These are phyloP conservation scores for Odontamblyopus rebecca DNA, from an alignment of 2,797 vertebrate species.

Conservation along the genomic window DNA sequence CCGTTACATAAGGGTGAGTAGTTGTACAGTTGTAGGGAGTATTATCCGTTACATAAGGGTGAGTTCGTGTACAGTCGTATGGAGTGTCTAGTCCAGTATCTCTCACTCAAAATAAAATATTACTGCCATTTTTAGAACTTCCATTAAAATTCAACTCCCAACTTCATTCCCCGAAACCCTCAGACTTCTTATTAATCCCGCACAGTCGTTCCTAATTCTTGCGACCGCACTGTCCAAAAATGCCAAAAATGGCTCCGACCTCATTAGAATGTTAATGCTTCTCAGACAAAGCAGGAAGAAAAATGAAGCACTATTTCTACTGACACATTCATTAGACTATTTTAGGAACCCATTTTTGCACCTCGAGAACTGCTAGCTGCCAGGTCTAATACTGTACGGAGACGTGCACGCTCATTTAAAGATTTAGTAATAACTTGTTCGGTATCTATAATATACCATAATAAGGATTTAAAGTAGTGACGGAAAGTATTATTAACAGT, in stretches of 20 bases:
- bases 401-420: neutral
- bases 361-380: neutral
- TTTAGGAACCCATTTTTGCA: conserved; percentile 18
- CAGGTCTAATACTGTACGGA: neutral
- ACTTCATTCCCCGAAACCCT: conserved; percentile 10
- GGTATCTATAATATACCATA: too few relatives aligned
- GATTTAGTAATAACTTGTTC: too few relatives aligned
- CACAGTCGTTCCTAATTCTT: conserved; percentile 36
- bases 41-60: too few relatives aligned
- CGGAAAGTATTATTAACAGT: too few relatives aligned
- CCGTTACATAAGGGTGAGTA: too few relatives aligned
- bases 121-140: conserved; percentile 2
- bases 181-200: conserved; percentile 59
- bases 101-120: neutral
- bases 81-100: too few relatives aligned
- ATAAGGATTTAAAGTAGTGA: too few relatives aligned
- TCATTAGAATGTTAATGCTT: conserved; percentile 65
- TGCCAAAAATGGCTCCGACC: conserved; percentile 58
- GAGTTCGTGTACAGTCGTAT: too few relatives aligned
- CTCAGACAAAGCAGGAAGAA: conserved; percentile 20
- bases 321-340: conserved; percentile 22
- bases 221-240: conserved; percentile 49
- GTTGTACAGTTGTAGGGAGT: too few relatives aligned
- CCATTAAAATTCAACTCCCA: neutral
- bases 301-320: conserved; percentile 35